A percentile compares a stretch with the other conserved stretches of the same genome.
Conservation (phyloP, 2,113 vertebrate species). For the Callipepla squamata region DNA sequence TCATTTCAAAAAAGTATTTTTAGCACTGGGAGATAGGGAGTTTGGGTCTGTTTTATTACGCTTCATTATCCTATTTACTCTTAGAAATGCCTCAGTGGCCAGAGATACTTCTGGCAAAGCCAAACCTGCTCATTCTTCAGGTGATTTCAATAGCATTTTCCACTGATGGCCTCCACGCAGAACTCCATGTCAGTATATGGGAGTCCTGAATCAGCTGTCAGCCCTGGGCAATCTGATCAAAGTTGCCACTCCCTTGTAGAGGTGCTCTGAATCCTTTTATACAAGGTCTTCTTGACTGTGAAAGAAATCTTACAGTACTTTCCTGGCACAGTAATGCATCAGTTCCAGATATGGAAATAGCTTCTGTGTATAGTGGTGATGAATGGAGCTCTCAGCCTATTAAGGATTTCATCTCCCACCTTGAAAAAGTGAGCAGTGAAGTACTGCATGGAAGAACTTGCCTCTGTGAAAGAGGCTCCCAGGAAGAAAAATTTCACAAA, state of each 20-base stretch:
- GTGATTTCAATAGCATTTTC: not conserved
- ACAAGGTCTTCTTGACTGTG: not conserved
- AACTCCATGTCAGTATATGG: not conserved
- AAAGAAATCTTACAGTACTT: not conserved
- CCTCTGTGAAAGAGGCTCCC: not conserved
- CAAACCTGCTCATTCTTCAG: not conserved
- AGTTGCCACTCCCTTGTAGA: not conserved
- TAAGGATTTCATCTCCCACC: not conserved
- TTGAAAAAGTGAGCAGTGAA: not conserved
- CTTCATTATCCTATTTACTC: not conserved
- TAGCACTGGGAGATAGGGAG: not conserved
- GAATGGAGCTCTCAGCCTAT: not conserved
- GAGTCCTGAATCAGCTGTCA: not conserved
- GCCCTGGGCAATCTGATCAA: not conserved
- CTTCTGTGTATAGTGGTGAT: not conserved
- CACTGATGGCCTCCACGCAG: not conserved
- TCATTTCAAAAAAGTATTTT: not conserved
- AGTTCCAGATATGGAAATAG: not conserved
- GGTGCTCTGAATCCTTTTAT: not conserved
- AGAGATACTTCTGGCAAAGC: not conserved
- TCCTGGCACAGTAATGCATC: not conserved
- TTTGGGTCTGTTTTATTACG: not conserved
- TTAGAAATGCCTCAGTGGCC: not conserved
- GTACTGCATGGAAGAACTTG: not conserved
- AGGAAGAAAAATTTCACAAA: constrained; percentile 17